Evolutionary conservation across 2,888 invertebrate species (phyloP), one percentile per base, ranked within the genome.

Genomic region (Pachydiplax longipennis): DNA sequence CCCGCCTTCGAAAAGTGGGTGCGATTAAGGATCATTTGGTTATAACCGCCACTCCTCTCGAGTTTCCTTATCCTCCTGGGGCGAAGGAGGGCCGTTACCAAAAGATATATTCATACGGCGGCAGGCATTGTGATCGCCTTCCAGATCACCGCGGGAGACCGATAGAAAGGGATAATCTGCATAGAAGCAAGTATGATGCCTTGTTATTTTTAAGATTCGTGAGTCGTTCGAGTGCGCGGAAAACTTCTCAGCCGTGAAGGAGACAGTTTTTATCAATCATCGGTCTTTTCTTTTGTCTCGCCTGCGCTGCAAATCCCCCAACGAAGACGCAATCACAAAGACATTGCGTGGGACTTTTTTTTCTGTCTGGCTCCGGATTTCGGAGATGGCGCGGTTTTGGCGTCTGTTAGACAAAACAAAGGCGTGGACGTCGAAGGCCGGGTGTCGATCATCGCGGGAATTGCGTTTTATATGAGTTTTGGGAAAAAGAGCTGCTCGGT

Each of bases 11-110:
- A 61, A 61, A 87, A 87, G 83, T 44, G 83, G 61, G 58, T 87
- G 87, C 87, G 61, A 65, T 87, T 87, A 87, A 87, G 61, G 87
- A 87, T 61, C 87, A 87, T 87, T 87, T 87, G 65, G 65, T 58
- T 87, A 37, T 73, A 73, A 10, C 73, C 13, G n/a, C 73, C 73
- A 31, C 73, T 31, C 73, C 73, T 31, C 25, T 25, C 73, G 25
- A 3, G 22, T n/a, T 61, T 61, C 61, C 31, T 44, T 25, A 31
- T 80, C 80, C 13, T 83, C 58, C 53, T 5, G n/a, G 65, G 25
- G 65, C 65, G 65, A n/a, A 22, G 65, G 65, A 73, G 18, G 53
- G 73, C 73, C 25, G 22, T 22, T 22, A n/a, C 22, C n/a, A 65
- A 65, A 65, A 25, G 65, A 73, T 31, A 31, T 73, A 73, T 25